phyloP scores from a whole-genome alignment of 37 sponge, comb jelly and placozoan species.

The Crambe crambe region DNA sequence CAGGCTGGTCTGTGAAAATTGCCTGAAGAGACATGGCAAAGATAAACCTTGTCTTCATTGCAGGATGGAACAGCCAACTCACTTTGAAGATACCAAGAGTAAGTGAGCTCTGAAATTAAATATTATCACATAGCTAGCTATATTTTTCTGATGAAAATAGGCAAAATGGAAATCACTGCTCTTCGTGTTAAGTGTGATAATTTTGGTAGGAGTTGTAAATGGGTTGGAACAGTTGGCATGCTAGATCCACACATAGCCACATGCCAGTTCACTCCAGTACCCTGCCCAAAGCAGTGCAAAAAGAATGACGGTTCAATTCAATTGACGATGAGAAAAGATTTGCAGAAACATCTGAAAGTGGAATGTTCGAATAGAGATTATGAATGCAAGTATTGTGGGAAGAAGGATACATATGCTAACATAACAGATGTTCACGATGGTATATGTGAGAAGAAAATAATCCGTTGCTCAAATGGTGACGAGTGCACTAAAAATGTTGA shows the following conservation, averaged over 20 bases:
- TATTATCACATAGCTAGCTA: no score
- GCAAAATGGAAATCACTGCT: no score
- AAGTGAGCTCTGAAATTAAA: no score
- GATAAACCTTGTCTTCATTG: no score
- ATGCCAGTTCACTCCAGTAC: slow-evolving; percentile 8
- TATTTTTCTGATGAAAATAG: no score
- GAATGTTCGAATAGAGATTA: slow-evolving; percentile 24
- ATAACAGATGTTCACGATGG: slow-evolving; percentile 3
- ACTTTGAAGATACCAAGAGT: no score
- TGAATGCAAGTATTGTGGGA: slow-evolving; percentile 15
- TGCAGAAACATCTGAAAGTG: not conserved
- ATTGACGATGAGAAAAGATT: not conserved
- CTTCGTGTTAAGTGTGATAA: no score
- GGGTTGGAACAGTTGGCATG: no score
- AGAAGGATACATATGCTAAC: slow-evolving; percentile 7
- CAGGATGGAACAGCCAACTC: no score
- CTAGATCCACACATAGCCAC: not conserved
- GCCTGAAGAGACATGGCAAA: no score
- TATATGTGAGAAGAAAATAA: slow-evolving; percentile 8
- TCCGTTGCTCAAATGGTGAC: slow-evolving; percentile 27
- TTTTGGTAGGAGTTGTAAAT: no score
- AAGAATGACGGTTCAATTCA: not conserved
- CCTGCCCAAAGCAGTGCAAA: slow-evolving; percentile 30
- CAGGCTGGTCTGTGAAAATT: no score
- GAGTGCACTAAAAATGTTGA: not conserved